Evolutionary conservation across 2,797 vertebrate species (phyloP), one percentile per base, ranked within the genome.

Genomic region (Rhinophrynus dorsalis): DNA sequence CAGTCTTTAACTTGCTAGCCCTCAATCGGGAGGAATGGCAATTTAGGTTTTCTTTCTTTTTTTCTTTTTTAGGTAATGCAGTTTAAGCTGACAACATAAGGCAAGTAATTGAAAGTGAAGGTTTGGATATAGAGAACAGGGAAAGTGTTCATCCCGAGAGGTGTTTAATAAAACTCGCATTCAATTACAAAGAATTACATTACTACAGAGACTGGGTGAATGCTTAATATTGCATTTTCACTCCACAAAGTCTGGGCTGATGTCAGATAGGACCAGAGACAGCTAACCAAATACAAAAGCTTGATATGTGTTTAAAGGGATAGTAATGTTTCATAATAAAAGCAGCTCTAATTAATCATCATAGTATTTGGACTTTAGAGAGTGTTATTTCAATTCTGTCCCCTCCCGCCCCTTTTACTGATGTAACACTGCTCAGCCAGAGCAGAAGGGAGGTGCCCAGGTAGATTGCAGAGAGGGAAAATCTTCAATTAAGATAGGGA

Each of bases 131-230:
- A 73, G 70, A 73, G 70, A 73, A 65, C 70, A 73, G 62, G 62
- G 70, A 73, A 73, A 73, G 70, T 73, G 62, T 73, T 67, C 70
- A 66, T 73, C 70, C 70, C 70, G 70, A 60, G 70, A 73, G 70
- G 70, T 73, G 70, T 73, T 73, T 73, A 73, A 73, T 73, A 73
- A 73, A 73, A 73, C 70, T 73, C 62, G 64, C 47, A 64, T 73
- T 73, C 70, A 73, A 73, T 73, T 73, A 73, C 70, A 73, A 73
- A 73, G 70, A 73, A 73, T 73, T 73, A 73, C 70, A 73, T 73
- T 67, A 73, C 70, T 73, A 54, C 42, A 55, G 70, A 73, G 70
- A 73, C 70, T 51, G 30, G 59, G 62, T 66, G 70, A 73, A 73
- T 73, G 70, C 70, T 73, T 73, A 67, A 73, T 73, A 73, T 73